Conservation (phyloP, 2,888 invertebrate species). For the Hyposoter didymator region DNA sequence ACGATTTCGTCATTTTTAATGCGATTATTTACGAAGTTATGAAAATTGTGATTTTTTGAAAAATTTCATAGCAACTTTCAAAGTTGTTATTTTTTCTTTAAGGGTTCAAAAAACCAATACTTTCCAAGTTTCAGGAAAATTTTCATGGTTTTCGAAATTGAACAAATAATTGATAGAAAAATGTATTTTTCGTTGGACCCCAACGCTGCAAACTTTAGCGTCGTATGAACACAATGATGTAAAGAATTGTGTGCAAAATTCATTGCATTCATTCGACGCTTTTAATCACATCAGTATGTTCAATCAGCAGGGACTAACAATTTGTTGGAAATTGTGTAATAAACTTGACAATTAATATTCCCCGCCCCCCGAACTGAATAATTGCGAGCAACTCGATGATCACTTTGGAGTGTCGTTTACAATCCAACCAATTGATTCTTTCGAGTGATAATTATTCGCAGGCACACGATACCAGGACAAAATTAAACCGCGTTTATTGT, state of each 20-base stretch:
- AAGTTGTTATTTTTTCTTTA: no score
- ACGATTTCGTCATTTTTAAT: no score
- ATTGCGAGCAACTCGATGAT: neutral
- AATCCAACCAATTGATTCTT: neutral
- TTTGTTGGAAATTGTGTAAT: neutral
- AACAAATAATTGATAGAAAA: no score
- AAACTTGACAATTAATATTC: neutral
- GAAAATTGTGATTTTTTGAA: no score
- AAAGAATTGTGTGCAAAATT: neutral
- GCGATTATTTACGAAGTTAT: no score
- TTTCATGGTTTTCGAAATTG: no score
- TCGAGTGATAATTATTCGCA: neutral
- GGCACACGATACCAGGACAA: neutral
- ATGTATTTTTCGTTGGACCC: no score
- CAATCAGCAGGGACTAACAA: neutral
- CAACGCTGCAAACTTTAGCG: no score
- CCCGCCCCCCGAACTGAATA: neutral
- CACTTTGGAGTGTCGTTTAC: neutral
- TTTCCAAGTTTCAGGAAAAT: no score
- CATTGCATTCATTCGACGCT: neutral
- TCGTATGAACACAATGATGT: neutral
- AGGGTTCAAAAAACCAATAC: no score
- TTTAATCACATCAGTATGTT: neutral
- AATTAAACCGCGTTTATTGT: neutral
- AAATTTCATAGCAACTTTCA: no score